These are phyloP conservation scores for Lysandra coridon DNA, from an alignment of 2,888 invertebrate genomes.

Conservation along the genomic window DNA sequence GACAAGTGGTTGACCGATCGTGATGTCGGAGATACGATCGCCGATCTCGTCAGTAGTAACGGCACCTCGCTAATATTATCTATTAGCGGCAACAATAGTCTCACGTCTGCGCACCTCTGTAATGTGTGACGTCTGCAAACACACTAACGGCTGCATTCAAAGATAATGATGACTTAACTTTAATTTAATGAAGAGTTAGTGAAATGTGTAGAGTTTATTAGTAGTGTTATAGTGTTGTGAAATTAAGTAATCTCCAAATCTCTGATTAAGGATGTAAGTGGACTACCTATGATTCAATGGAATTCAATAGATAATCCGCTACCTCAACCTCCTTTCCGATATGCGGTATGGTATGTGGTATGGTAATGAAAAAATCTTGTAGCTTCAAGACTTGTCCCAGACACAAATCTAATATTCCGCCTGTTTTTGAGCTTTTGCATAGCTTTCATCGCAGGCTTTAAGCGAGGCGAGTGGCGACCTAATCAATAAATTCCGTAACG, in stretches of 20 bases:
- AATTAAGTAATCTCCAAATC: not conserved
- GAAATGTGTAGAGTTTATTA: too few relatives aligned
- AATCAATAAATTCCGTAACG: too few relatives aligned
- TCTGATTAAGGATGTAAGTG: not conserved
- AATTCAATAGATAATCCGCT: not conserved
- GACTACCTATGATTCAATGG: not conserved
- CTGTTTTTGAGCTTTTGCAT: not conserved
- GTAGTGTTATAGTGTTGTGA: too few relatives aligned
- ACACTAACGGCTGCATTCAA: not conserved
- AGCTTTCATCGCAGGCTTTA: too few relatives aligned
- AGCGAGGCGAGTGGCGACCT: too few relatives aligned
- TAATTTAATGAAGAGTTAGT: too few relatives aligned
- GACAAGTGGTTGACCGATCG: slow-evolving; percentile 46
- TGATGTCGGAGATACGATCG: slow-evolving; percentile 53
- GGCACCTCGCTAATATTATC: slow-evolving; percentile 77
- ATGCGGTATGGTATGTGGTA: not conserved
- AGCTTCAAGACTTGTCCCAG: not conserved
- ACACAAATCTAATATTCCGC: not conserved
- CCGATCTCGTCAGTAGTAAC: slow-evolving; percentile 59
- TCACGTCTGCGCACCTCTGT: slow-evolving; percentile 57
- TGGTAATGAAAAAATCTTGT: not conserved
- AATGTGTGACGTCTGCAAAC: slow-evolving; percentile 50
- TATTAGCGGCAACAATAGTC: slow-evolving; percentile 75
- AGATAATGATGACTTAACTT: too few relatives aligned
- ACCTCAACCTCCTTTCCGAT: not conserved